Base-by-base conservation (phyloP, 2,113 vertebrate genomes). In the Atlantisia rogersi region DNA sequence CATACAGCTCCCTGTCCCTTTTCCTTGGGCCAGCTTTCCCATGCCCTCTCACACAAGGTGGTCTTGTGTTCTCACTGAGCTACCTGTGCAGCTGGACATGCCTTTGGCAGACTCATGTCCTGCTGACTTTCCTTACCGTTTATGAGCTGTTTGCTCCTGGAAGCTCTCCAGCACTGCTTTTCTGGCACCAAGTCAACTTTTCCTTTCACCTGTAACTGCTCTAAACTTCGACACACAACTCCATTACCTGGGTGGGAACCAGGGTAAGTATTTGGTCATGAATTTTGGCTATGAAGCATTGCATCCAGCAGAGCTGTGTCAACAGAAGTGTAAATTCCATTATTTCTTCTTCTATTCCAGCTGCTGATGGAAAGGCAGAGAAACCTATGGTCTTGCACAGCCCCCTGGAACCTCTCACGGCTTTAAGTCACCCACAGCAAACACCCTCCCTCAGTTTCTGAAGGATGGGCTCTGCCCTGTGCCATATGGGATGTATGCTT, bases 381-480 rank as follows among this genome's bases (percentile, higher is more conserved):
- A 64, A 80, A 31, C 21, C 22, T 15, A 8, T 19, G 59, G 24
- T 39, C 29, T 52, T 8, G 2, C 12, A 46, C 19, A 69, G 35
- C 6, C 11, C 35, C 80, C 59, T 60, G 58, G 53, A 86, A 11
- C 16, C 48, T 28, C 26, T 28, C 14, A 53, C 59, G 10, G 31
- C 56, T 75, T 67, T 76, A 64, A n/a, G n/a, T 32, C 37, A 44
- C 5, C 1, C 37, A 4, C 5, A 42, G 70, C 28, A 92, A 82
- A 12, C 0, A 1, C 0, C 2, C 5, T 4, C 3, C 5, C 32
- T 24, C 6, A 4, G 26, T 52, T 82, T 56, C 67, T 50, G 29
- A 60, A 60, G 39, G 39, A 46, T 5, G 15, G 29, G 15, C 63
- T 82, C 42, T 68, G 62, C 10, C 16, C 53, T 63, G 37, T 50